These are phyloP conservation scores for Crossaster papposus DNA, from an alignment of 53 echinoderm and acorn worm genomes.

Conservation along the genomic window DNA sequence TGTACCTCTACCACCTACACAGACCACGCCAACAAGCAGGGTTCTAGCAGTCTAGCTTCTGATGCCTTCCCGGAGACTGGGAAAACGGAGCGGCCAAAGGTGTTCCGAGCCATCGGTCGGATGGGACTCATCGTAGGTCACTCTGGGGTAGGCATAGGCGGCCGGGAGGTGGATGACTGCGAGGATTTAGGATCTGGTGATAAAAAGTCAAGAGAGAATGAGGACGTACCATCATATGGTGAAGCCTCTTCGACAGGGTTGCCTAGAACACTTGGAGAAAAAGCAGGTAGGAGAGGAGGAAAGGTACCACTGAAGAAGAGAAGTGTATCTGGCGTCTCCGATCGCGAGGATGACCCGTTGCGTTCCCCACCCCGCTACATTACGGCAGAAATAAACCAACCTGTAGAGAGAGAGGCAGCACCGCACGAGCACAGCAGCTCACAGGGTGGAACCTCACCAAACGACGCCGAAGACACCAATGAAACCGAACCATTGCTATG, in stretches of 20 bases:
- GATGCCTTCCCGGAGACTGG: conserved; percentile 72
- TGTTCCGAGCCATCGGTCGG: conserved; percentile 69
- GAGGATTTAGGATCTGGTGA: conserved; percentile 1
- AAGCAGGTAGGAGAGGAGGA: conserved; percentile 14
- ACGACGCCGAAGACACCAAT: conserved; percentile 71
- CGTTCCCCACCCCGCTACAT: not conserved
- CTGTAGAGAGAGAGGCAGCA: not conserved
- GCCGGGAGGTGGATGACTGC: conserved; percentile 1
- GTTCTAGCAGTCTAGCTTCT: conserved; percentile 81
- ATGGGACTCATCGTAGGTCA: conserved; percentile 71
- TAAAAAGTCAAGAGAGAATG: not conserved
- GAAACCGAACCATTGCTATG: conserved; percentile 83
- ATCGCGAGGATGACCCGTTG: not conserved
- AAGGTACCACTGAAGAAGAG: conserved; percentile 8
- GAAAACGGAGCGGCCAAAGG: conserved; percentile 60
- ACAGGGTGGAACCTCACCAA: conserved; percentile 35
- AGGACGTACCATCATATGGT: not conserved
- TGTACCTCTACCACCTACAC: conserved; percentile 75
- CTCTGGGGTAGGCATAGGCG: conserved; percentile 45
- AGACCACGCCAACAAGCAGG: conserved; percentile 77
- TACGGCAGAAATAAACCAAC: not conserved
- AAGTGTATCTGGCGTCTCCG: conserved; percentile 16
- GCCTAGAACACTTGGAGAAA: conserved; percentile 5
- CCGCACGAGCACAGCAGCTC: conserved; percentile 3
- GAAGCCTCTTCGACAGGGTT: not conserved